A percentile compares a stretch with the other conserved stretches of the same genome.
Evolutionary conservation across 2,888 invertebrate genomes (phyloP).

Genomic region (Odontomyia ornata): DNA sequence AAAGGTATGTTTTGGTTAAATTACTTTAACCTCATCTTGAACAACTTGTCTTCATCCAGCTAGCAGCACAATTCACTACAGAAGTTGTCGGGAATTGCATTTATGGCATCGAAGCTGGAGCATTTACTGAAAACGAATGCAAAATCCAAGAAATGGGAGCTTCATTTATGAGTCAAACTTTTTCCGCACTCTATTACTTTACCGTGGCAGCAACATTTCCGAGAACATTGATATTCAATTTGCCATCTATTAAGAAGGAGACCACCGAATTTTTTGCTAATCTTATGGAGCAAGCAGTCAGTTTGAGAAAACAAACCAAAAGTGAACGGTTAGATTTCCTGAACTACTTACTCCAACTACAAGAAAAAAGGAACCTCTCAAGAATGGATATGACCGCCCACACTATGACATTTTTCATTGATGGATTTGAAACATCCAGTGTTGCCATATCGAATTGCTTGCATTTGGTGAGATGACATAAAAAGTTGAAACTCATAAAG

Average conservation of each 20-base stretch:
- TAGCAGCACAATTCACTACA: conserved; percentile 60
- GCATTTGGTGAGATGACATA: conserved; percentile 54
- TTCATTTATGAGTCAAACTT: conserved; percentile 56
- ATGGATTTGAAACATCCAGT: conserved; percentile 62
- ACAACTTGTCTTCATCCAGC: conserved; percentile 49
- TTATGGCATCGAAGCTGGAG: conserved; percentile 63
- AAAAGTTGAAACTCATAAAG: too few species aligned
- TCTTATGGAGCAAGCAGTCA: conserved; percentile 56
- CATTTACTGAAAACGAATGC: conserved; percentile 57
- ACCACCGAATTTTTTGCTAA: conserved; percentile 67
- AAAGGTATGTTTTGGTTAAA: conserved; percentile 60
- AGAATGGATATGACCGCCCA: conserved; percentile 55
- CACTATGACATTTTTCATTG: conserved; percentile 60
- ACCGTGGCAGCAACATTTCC: conserved; percentile 53
- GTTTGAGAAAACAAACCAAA: conserved; percentile 54
- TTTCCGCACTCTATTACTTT: conserved; percentile 51
- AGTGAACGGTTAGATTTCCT: conserved; percentile 59
- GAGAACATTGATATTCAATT: conserved; percentile 54
- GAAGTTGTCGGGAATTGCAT: conserved; percentile 65
- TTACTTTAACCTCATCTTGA: too few species aligned
- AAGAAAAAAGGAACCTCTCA: conserved; percentile 56
- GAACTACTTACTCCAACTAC: conserved; percentile 58
- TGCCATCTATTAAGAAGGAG: conserved; percentile 59
- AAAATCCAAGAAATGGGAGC: conserved; percentile 57
- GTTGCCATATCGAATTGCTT: conserved; percentile 55